Percentiles rank a stretch among this genome's conserved stretches.
These are phyloP conservation scores for Aphelenchoides bicaudatus DNA, from an alignment of 2,888 invertebrate genomes.

Conservation along the genomic window DNA sequence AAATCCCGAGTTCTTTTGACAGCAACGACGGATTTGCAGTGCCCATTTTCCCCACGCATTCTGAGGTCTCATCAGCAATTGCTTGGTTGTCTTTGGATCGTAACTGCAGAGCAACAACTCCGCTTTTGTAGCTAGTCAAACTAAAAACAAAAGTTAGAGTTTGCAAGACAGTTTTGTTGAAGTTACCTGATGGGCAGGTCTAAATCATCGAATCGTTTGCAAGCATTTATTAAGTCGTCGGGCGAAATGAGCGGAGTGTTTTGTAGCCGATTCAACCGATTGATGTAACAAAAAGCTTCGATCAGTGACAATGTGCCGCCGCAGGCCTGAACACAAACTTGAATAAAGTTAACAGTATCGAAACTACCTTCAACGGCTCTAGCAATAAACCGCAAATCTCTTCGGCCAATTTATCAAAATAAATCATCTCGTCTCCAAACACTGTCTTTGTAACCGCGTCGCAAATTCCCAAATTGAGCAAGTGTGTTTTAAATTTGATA, in stretches of 20 bases:
- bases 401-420: slow-evolving; percentile 77
- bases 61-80: slow-evolving; percentile 61
- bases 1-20: slow-evolving; percentile 77
- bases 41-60: slow-evolving; percentile 58
- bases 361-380: slow-evolving; percentile 73
- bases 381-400: slow-evolving; percentile 79
- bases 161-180: slow-evolving; percentile 19
- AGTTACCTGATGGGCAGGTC: slow-evolving; percentile 61
- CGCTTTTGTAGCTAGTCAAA: slow-evolving; percentile 81
- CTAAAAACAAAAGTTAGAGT: slow-evolving; percentile 67
- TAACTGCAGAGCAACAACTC: slow-evolving; percentile 87
- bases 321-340: slow-evolving; percentile 68
- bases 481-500: slow-evolving; percentile 86
- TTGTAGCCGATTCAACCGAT: slow-evolving; percentile 12
- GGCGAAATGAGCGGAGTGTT: slow-evolving; percentile 95
- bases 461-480: slow-evolving; percentile 92
- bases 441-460: slow-evolving; percentile 92
- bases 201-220: slow-evolving; percentile 64
- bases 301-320: slow-evolving; percentile 67
- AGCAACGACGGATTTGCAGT: slow-evolving; percentile 72
- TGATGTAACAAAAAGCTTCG: slow-evolving; percentile 4
- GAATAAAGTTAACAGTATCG: no score
- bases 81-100: slow-evolving; percentile 67
- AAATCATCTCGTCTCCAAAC: slow-evolving; percentile 77
- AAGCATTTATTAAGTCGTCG: slow-evolving; percentile 89